A percentile compares a stretch with the other conserved stretches of the same genome.
Conservation (phyloP, 2,113 vertebrate genomes). For the Ciconia stormi region DNA sequence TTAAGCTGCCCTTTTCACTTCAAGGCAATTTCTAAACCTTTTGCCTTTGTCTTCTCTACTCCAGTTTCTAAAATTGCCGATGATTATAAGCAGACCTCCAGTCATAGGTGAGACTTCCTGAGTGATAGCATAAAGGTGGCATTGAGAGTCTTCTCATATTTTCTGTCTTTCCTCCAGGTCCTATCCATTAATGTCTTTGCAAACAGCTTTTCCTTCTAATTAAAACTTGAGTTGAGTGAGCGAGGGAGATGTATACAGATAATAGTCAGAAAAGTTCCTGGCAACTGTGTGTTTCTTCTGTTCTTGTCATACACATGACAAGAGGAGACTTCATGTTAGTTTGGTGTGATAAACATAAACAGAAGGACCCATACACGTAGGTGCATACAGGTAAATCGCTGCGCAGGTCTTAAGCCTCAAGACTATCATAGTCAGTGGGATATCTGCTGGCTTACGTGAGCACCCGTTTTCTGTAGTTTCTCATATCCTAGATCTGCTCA, state of each 20-base stretch:
- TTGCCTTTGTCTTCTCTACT: neutral
- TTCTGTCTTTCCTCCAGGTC: neutral
- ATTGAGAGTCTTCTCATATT: neutral
- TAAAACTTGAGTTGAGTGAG: neutral
- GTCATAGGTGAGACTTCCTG: neutral
- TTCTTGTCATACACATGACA: neutral
- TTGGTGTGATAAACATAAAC: neutral
- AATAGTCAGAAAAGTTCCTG: neutral
- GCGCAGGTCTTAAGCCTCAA: neutral
- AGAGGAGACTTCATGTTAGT: neutral
- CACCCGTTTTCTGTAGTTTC: neutral
- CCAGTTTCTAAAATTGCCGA: neutral
- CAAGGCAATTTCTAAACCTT: neutral
- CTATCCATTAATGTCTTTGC: neutral
- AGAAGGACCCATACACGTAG: too few relatives aligned
- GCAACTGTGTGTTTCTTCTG: neutral
- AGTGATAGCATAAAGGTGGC: neutral
- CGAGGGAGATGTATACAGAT: neutral
- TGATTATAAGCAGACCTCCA: neutral
- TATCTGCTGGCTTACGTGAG: constrained; percentile 5
- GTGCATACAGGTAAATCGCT: neutral
- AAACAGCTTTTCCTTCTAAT: neutral
- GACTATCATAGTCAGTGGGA: neutral
- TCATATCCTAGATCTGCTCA: constrained; percentile 3
- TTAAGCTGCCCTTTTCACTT: neutral